Base-by-base conservation (phyloP, 2,113 vertebrate genomes). In the Psammodynastes pulverulentus region DNA sequence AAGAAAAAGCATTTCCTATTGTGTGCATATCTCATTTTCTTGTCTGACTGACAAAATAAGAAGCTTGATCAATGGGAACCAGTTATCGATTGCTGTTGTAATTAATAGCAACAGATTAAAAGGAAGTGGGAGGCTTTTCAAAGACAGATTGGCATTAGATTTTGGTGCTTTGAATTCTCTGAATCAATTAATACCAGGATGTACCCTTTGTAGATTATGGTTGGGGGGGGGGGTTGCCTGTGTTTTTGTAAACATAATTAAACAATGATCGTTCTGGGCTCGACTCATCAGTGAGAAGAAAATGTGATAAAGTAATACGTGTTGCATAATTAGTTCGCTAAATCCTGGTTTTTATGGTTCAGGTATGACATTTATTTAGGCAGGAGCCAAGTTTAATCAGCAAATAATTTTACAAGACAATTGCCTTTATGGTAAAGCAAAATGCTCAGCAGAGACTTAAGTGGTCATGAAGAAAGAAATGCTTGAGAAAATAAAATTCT, bases 231-330 rank as follows among this genome's bases (percentile, higher is more conserved):
- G n/a, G n/a, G 39, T 93, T 93, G 23, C 67, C 51, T 51, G 34
- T 89, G 89, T 95, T 93, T 84, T 93, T 34, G 85, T 95, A 95
- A 96, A 92, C 92, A 94, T 90, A 94, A 95, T 94, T 94, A 94
- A 95, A 92, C 49, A 95, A 93, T 95, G 95, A 96, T 96, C 94
- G 94, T 94, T 92, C 94, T 93, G 94, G 91, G 85, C 88, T 95
- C 88, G 91, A 91, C 53, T 92, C 90, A 90, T 94, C 88, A 90
- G 92, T 92, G 89, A 88, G 93, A 95, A 94, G 72, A 95, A 94
- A 67, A 89, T 95, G 93, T 94, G 90, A 95, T 92, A 90, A 96
- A 84, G 95, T 91, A 4, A 4, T 58, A 13, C 92, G 84, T 84
- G 93, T 94, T 93, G 58, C 84, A 51, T 92, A 94, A 93, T 95